A percentile compares a stretch with the other conserved stretches of the same genome.
Conservation (phyloP, 2,797 vertebrate genomes). For the Capromys pilorides region DNA sequence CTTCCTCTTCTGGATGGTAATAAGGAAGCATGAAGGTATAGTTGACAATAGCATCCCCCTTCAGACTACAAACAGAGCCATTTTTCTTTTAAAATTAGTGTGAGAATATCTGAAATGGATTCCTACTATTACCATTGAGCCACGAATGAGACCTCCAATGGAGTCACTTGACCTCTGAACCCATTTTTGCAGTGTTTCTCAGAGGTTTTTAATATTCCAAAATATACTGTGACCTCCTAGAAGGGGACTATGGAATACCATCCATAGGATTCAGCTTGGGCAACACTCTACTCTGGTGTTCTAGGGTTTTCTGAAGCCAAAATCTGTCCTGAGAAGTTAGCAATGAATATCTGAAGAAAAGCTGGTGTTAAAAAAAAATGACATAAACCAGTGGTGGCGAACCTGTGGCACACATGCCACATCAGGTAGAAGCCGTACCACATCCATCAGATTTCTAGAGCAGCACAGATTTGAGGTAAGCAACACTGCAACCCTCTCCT, state of each 20-base stretch:
- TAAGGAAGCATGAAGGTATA: neutral
- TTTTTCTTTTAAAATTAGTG: neutral
- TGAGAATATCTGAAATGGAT: neutral
- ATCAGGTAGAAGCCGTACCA: neutral
- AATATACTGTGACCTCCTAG: neutral
- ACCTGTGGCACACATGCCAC: neutral
- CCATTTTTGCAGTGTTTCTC: neutral
- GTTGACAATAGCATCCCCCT: neutral
- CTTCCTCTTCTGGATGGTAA: neutral
- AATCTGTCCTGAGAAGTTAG: conserved; percentile 19
- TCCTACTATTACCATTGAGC: neutral
- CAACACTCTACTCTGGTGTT: neutral
- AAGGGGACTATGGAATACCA: neutral
- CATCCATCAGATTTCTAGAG: neutral
- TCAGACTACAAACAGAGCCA: neutral
- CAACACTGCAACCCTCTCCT: neutral
- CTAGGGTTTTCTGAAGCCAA: neutral
- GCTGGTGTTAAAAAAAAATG: neutral
- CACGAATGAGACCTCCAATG: neutral
- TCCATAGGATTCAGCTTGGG: neutral
- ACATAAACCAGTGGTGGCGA: neutral
- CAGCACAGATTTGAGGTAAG: neutral
- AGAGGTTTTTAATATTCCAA: neutral
- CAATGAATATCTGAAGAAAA: neutral
- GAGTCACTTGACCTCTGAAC: neutral